Base-by-base conservation (phyloP, 2,113 vertebrate species). In the Lagopus leucura region DNA sequence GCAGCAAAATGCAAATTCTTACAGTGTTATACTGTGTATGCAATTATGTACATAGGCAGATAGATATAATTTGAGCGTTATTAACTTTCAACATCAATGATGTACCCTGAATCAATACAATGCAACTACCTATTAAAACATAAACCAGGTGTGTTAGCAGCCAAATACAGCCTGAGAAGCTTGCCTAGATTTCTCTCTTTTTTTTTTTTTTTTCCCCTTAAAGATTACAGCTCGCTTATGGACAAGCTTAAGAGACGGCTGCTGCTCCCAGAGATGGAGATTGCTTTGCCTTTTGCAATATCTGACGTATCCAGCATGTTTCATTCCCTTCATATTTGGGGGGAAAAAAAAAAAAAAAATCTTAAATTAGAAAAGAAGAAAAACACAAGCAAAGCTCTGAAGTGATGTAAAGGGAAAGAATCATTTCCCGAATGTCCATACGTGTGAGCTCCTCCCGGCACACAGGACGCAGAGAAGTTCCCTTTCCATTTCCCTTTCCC, bases 11-110 rank as follows among this genome's bases (percentile, higher is more conserved):
- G 93, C 94, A 94, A 95, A 95, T 95, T 91, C 86, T 81, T 78
- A 71, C 86, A 83, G 79, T 96, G 73, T 93, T 94, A 79, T 60
- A 90, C 76, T 97, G 88, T 94, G 94, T 97, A 90, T 96, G 91
- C 93, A 97, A 97, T 94, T 95, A 94, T 91, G 93, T 58, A 93
- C 60, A 86, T 80, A 92, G 92, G 91, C 95, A 96, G 93, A 94
- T 95, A 97, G 95, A 95, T 96, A 96, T 92, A 96, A 96, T 96
- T 93, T 95, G 92, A 96, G 93, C 94, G 92, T 95, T 96, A 97
- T 96, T 97, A 96, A 96, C 96, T 95, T 95, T 88, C 93, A 96
- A 86, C 94, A 96, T 94, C 91, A 94, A 9, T 91, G 93, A 94
- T 91, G 95, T 94, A 83, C 92, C 80, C 88, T 96, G 91, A 95